Evolutionary conservation across 2,113 vertebrate species (phyloP), one percentile per base, ranked within the genome.

Genomic region (Megaceryle torquata): DNA sequence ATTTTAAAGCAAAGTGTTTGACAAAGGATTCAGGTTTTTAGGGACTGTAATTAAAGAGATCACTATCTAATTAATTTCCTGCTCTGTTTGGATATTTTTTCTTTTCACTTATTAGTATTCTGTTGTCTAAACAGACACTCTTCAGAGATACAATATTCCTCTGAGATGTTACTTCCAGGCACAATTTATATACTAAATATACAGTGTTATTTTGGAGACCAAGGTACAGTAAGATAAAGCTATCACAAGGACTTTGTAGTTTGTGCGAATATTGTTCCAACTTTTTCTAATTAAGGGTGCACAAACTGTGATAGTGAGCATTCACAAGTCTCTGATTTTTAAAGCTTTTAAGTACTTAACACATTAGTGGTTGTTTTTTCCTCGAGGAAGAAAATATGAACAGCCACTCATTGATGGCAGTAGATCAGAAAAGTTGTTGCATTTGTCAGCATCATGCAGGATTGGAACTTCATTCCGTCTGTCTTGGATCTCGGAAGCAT

Each of bases 391-490:
- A 54, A 56, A 35, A 26, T 13, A 9, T 33, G 33, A 68, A 18
- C 11, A 26, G 8, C 4, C 4, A 6, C 28, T 63, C 8, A 25
- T 1, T 63, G n/a, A 7, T n/a, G 37, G 6, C 4, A 26, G 19
- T 33, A 75, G 37, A 29, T 75, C 0, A 4, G n/a, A 68, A 19
- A 19, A 46, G 7, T 10, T 29, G 4, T 17, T 87, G 51, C 39
- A 26, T 68, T 75, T 61, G 8, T 64, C 43, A 79, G 13, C 14
- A 15, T 39, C 13, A 10, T n/a, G 25, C 8, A 39, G 61, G 19
- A 18, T 10, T 48, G 35, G 11, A 70, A 5, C 14, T 75, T 64
- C 46, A 46, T 46, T 87, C 13, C n/a, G 37, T 57, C 15, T 41
- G 15, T 75, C 39, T 59, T 19, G 18, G 28, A 17, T 71, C 29